A percentile compares a stretch with the other conserved stretches of the same genome.
Evolutionary conservation across 2,113 vertebrate genomes (phyloP).

Genomic region (Cynopterus brachyotis): DNA sequence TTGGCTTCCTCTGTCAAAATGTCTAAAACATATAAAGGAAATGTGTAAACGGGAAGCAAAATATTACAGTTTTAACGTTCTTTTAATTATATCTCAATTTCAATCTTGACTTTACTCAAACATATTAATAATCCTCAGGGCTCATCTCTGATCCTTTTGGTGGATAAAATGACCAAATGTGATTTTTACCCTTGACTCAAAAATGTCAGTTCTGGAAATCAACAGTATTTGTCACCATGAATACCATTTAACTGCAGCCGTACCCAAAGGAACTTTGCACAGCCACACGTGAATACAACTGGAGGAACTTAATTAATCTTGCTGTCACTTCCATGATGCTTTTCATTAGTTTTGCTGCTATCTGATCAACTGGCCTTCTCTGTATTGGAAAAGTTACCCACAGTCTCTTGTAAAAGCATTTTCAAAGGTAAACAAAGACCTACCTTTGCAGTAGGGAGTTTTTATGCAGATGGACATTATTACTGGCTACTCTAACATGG

Average conservation of each 20-base stretch:
- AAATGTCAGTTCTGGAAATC: constrained; percentile 90
- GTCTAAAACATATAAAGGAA: constrained; percentile 70
- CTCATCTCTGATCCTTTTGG: constrained; percentile 70
- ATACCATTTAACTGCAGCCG: constrained; percentile 89
- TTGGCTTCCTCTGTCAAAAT: constrained; percentile 75
- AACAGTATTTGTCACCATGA: constrained; percentile 95
- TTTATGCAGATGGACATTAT: constrained; percentile 61
- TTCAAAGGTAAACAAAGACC: constrained; percentile 80
- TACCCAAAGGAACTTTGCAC: constrained; percentile 88
- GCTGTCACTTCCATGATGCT: constrained; percentile 94
- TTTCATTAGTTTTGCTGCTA: constrained; percentile 95
- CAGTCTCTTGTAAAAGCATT: constrained; percentile 73
- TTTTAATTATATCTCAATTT: constrained; percentile 61
- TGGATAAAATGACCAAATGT: constrained; percentile 83
- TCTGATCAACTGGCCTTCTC: constrained; percentile 91
- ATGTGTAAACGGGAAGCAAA: constrained; percentile 25
- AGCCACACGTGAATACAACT: constrained; percentile 83
- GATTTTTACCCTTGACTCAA: constrained; percentile 95
- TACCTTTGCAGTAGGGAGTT: constrained; percentile 67
- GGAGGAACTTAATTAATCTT: constrained; percentile 97
- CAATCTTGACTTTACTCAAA: constrained; percentile 56
- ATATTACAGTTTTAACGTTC: constrained; percentile 61
- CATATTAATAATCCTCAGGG: constrained; percentile 43
- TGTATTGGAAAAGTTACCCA: constrained; percentile 81
- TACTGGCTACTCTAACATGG: constrained; percentile 29